Evolutionary conservation across 2,888 invertebrate species (phyloP), one percentile per base, ranked within the genome.

Genomic region (Trachelus troglodyta): DNA sequence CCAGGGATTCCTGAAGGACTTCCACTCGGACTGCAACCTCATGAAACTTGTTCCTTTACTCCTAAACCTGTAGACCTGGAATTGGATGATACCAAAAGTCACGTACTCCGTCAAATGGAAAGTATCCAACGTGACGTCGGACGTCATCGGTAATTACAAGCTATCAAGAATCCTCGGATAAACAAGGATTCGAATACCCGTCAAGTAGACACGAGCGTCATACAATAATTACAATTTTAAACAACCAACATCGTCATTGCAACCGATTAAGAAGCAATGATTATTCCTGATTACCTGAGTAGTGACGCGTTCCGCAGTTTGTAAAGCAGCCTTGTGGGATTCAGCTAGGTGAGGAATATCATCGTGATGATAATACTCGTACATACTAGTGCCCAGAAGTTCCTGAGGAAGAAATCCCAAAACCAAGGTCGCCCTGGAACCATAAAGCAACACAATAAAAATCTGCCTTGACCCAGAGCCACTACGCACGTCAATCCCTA

Each of bases 401-500:
- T 98, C 98, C 92, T 98, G 98, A 1, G 98, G 98, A 78, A 98
- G 93, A 92, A 96, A 98, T 1, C 98, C 98, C 80, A 98, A 93
- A 68, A 97, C 96, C 82, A 97, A 91, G 2, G 98, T 98, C 35
- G 97, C 97, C 90, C 98, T 97, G 92, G 37, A 92, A 91, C 40
- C 40, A 15, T 12, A 40, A 15, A 40, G 1, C 37, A 37, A 37
- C 12, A 6, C 6, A 40, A 40, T 77, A 31, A 80, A 37, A 35
- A 40, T 40, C n/a, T 33, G 34, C 68, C 73, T 31, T 68, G 12
- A 74, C 73, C 34, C 4, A 74, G 69, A 23, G 4, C 3, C 56
- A 11, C 15, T 30, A 11, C 6, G 30, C 37, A 69, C 15, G 15
- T 75, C n/a, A 40, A 15, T 69, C 69, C 56, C 77, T 23, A 74